Evolutionary conservation across 2,113 vertebrate genomes (phyloP).

Genomic region (Crocuta crocuta): DNA sequence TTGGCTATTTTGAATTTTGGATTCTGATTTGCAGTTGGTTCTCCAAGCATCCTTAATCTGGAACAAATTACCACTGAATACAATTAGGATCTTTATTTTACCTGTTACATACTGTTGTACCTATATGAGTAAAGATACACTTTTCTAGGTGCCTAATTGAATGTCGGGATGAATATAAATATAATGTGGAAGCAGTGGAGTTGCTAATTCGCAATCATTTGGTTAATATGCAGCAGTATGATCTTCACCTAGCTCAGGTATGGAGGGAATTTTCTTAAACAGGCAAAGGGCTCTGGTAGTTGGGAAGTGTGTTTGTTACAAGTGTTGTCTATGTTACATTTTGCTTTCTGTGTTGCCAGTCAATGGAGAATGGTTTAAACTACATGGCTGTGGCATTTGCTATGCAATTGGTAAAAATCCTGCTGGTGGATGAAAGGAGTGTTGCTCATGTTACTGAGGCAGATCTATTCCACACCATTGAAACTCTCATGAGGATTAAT

Average conservation of each 20-base stretch:
- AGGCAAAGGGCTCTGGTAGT: neutral
- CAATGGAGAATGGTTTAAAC: slow-evolving; percentile 99
- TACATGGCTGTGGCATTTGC: slow-evolving; percentile 99
- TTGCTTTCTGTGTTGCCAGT: slow-evolving; percentile 86
- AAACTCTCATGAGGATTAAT: slow-evolving; percentile 99
- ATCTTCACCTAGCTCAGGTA: slow-evolving; percentile 98
- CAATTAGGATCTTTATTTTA: neutral
- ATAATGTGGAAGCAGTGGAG: slow-evolving; percentile 98
- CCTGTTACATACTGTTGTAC: neutral
- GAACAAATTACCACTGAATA: neutral
- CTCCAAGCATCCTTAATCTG: slow-evolving; percentile 7
- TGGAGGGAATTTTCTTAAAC: slow-evolving; percentile 78
- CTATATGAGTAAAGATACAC: slow-evolving; percentile 83
- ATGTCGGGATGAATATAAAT: slow-evolving; percentile 98
- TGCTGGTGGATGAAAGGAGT: slow-evolving; percentile 97
- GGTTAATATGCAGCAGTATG: slow-evolving; percentile 99
- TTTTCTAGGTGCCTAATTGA: slow-evolving; percentile 96
- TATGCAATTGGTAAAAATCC: slow-evolving; percentile 98
- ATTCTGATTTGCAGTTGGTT: neutral
- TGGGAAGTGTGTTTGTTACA: neutral
- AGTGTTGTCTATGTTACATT: slow-evolving; percentile 40
- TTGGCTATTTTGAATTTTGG: slow-evolving; percentile 26
- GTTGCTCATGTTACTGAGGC: slow-evolving; percentile 98
- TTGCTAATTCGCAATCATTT: slow-evolving; percentile 97
- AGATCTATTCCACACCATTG: slow-evolving; percentile 98